Conservation (phyloP, 2,888 invertebrate species). For the Marasmarcha lunaedactyla region DNA sequence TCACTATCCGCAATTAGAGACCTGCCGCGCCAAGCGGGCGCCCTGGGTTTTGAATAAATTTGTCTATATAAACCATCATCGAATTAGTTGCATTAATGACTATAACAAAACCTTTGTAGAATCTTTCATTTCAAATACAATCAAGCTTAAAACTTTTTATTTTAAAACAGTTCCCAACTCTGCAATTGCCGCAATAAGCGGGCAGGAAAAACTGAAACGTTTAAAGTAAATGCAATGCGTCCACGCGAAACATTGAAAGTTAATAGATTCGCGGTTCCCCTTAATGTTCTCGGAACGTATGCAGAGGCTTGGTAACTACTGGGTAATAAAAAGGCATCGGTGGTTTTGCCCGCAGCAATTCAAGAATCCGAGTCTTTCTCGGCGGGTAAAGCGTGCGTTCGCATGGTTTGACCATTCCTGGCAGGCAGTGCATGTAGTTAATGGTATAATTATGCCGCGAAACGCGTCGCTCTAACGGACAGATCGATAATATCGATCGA, state of each 20-base stretch:
- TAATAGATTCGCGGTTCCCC: slow-evolving; percentile 27
- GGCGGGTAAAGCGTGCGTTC: slow-evolving; percentile 20
- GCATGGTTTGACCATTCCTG: slow-evolving; percentile 46
- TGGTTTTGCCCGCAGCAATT: slow-evolving; percentile 22
- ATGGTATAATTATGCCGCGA: slow-evolving; percentile 38
- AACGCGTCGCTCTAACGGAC: slow-evolving; percentile 29
- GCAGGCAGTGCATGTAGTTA: slow-evolving; percentile 33
- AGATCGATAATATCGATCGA: slow-evolving; percentile 32
- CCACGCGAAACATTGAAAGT: slow-evolving; percentile 24
- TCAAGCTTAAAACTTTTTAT: too few relatives aligned
- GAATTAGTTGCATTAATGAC: background rate
- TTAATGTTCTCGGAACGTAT: slow-evolving; percentile 29
- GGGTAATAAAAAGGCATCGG: slow-evolving; percentile 20
- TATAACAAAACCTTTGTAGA: too few relatives aligned
- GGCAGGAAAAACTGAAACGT: too few relatives aligned
- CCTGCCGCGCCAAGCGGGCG: slow-evolving; percentile 12
- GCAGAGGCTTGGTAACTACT: slow-evolving; percentile 20
- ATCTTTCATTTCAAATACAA: too few relatives aligned
- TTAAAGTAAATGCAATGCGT: slow-evolving; percentile 12
- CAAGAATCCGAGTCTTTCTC: slow-evolving; percentile 30
- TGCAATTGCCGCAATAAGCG: too few relatives aligned
- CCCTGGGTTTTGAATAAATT: background rate
- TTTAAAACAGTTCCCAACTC: too few relatives aligned
- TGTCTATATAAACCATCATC: background rate
- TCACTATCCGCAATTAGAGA: slow-evolving; percentile 39